These are phyloP conservation scores for Hapalemur alaotrensis DNA, from an alignment of 2,797 vertebrate species.

Conservation along the genomic window DNA sequence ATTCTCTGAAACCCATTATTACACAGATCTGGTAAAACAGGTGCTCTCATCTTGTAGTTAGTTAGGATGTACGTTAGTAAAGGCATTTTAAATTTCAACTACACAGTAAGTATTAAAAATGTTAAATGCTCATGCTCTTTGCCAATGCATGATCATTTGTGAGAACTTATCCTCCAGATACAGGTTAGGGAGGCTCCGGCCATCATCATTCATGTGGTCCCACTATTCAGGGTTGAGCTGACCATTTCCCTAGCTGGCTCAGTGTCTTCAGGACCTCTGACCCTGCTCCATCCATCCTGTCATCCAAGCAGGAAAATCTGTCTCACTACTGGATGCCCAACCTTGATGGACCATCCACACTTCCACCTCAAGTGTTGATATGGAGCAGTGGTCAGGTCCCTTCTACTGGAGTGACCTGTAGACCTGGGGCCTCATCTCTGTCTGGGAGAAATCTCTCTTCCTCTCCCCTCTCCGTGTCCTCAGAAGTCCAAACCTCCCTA, in stretches of 20 bases:
- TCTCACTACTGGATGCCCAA: background rate
- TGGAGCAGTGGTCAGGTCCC: background rate
- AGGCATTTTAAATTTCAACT: background rate
- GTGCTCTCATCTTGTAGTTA: background rate
- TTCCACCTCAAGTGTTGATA: background rate
- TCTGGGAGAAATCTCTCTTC: background rate
- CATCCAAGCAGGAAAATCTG: background rate
- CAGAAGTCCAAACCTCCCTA: background rate
- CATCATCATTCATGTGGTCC: background rate
- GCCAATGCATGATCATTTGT: background rate
- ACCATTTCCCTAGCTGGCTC: background rate
- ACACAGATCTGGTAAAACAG: background rate
- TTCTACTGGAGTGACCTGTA: background rate
- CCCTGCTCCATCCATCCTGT: background rate
- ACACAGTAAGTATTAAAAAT: background rate
- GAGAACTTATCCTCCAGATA: background rate
- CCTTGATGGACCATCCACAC: background rate
- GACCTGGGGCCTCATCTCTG: background rate
- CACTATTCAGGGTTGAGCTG: background rate
- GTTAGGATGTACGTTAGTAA: background rate
- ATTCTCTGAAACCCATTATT: background rate
- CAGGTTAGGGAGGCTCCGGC: background rate
- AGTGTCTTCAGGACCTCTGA: background rate
- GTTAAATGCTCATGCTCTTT: background rate
- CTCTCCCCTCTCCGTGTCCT: background rate